phyloP scores from a whole-genome alignment of 2,113 vertebrate species.

The Lophochroa leadbeateri region DNA sequence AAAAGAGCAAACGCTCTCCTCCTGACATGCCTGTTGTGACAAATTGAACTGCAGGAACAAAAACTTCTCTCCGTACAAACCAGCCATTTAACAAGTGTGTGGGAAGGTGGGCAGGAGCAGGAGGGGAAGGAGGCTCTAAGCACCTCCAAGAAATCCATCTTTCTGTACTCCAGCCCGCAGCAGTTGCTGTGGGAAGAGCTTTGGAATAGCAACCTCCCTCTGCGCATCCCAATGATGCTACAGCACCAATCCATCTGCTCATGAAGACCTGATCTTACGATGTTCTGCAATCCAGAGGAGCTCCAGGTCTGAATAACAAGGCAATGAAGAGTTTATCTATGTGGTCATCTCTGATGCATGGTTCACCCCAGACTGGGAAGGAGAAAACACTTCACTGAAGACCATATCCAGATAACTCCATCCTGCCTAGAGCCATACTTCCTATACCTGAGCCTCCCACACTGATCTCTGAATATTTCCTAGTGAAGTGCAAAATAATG shows the following conservation, averaged over 20 bases:
- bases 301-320: not conserved
- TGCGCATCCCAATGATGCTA: not conserved
- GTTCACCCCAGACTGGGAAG: not conserved
- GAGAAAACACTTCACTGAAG: not conserved
- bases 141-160: not conserved
- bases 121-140: not conserved
- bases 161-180: not conserved
- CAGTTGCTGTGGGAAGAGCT: not conserved
- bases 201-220: not conserved
- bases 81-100: not conserved
- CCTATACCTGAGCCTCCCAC: not conserved
- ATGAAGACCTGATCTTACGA: not conserved
- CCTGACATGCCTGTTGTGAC: not conserved
- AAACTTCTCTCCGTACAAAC: not conserved
- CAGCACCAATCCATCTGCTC: not conserved
- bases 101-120: not conserved
- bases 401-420: not conserved
- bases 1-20: not conserved
- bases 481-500: not conserved
- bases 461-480: not conserved
- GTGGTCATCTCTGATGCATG: accelerated
- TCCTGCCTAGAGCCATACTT: not conserved
- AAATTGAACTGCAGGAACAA: not conserved
- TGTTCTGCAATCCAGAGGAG: not conserved
- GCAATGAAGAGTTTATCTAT: not conserved